These are phyloP conservation scores for Geotrypetes seraphini DNA, from an alignment of 2,797 vertebrate genomes.

Conservation along the genomic window DNA sequence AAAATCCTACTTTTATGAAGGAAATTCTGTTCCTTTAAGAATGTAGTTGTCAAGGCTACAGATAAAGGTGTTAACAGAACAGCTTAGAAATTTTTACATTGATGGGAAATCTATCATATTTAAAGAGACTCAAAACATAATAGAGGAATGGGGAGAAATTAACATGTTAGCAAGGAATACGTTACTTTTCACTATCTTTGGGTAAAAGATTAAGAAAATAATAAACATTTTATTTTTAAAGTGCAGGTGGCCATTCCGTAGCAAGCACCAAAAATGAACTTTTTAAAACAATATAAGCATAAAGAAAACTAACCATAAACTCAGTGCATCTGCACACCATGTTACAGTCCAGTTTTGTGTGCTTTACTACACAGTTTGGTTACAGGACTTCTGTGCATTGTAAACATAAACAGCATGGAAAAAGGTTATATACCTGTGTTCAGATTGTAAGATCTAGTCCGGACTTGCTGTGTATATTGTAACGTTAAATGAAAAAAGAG, in stretches of 20 bases:
- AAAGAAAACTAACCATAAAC: conserved; percentile 40
- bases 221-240: conserved; percentile 26
- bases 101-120: conserved; percentile 41
- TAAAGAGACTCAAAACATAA: too few relatives aligned
- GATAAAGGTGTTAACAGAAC: conserved; percentile 35
- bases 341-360: conserved; percentile 76
- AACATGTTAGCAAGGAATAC: conserved; percentile 45
- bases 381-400: conserved; percentile 96
- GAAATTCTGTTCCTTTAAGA: conserved; percentile 37
- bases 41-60: conserved; percentile 41
- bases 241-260: conserved; percentile 47
- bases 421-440: conserved; percentile 98
- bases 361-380: conserved; percentile 81
- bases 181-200: conserved; percentile 47
- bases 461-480: conserved; percentile 99
- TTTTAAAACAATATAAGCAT: conserved; percentile 35
- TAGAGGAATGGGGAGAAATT: conserved; percentile 29
- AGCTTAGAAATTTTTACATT: conserved; percentile 35
- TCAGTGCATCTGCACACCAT: conserved; percentile 61
- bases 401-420: conserved; percentile 98
- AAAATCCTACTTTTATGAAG: conserved; percentile 30
- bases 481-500: conserved; percentile 84
- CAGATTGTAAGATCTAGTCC: conserved; percentile 99
- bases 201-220: conserved; percentile 25
- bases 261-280: conserved; percentile 51